Evolutionary conservation across 2,888 invertebrate species (phyloP).

Genomic region (Drosophila dives): DNA sequence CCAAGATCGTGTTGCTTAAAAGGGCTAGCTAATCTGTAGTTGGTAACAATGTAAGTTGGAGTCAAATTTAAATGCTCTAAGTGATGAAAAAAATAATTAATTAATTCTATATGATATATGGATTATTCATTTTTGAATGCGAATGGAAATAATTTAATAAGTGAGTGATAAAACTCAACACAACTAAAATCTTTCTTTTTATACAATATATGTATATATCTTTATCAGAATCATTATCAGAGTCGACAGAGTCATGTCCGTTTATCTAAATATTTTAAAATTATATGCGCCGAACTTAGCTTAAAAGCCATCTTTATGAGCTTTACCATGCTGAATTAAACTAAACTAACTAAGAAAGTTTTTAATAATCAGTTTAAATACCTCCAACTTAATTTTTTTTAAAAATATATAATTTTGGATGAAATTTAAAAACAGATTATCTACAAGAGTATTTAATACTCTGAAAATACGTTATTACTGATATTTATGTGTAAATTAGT

Average conservation of each 20-base stretch:
- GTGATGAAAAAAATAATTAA: not conserved
- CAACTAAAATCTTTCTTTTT: not conserved
- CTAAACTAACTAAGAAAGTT: not conserved
- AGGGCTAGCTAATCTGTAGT: conserved; percentile 10
- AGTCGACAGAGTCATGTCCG: not conserved
- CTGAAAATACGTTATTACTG: not conserved
- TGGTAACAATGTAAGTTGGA: conserved; percentile 4
- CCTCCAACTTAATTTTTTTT: not conserved
- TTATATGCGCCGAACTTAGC: not conserved
- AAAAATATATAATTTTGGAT: not conserved
- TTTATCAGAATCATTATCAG: not conserved
- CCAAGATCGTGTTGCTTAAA: conserved; percentile 54
- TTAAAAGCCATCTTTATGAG: not conserved
- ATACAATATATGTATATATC: not conserved
- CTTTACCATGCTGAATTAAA: not conserved
- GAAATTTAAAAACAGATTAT: not conserved
- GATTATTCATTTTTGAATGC: not conserved
- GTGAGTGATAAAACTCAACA: not conserved
- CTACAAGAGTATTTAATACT: not conserved
- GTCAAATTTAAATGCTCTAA: not conserved
- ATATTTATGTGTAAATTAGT: not conserved
- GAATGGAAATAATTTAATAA: not conserved
- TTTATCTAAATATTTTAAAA: not conserved
- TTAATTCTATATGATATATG: not conserved
- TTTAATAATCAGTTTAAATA: not conserved